Evolutionary conservation across 2,113 vertebrate genomes (phyloP).

Genomic region (Apodemus speciosus): DNA sequence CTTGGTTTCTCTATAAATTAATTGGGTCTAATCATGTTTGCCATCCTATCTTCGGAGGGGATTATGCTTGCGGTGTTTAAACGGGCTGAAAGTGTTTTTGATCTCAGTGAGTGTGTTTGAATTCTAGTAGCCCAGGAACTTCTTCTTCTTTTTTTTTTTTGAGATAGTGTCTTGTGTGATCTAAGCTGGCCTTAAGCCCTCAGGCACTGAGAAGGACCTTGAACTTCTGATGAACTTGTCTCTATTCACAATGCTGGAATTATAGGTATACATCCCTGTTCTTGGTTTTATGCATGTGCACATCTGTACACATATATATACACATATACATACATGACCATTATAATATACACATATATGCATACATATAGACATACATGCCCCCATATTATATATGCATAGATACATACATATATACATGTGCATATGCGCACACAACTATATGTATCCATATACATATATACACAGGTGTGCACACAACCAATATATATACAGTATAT

Average conservation of each 20-base stretch:
- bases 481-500: not conserved
- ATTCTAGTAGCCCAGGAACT: slow-evolving; percentile 6
- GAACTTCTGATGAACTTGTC: not conserved
- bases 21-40: slow-evolving; percentile 52
- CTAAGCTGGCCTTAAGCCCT: not conserved
- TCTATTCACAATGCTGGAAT: not conserved
- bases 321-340: rapidly evolving
- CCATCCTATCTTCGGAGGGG: slow-evolving; percentile 34
- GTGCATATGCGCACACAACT: not conserved
- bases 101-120: not conserved
- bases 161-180: not conserved
- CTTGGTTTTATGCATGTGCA: not conserved
- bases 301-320: not conserved
- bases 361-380: not conserved
- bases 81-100: not conserved
- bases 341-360: not conserved
- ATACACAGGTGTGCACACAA: not conserved
- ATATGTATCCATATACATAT: not conserved
- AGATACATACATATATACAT: not conserved
- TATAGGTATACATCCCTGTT: not conserved
- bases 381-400: not conserved
- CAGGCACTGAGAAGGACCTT: not conserved
- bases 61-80: slow-evolving; percentile 31
- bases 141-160: not conserved
- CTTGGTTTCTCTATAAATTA: slow-evolving; percentile 64